Evolutionary conservation across 2,113 vertebrate species (phyloP).

Genomic region (Ahaetulla prasina): DNA sequence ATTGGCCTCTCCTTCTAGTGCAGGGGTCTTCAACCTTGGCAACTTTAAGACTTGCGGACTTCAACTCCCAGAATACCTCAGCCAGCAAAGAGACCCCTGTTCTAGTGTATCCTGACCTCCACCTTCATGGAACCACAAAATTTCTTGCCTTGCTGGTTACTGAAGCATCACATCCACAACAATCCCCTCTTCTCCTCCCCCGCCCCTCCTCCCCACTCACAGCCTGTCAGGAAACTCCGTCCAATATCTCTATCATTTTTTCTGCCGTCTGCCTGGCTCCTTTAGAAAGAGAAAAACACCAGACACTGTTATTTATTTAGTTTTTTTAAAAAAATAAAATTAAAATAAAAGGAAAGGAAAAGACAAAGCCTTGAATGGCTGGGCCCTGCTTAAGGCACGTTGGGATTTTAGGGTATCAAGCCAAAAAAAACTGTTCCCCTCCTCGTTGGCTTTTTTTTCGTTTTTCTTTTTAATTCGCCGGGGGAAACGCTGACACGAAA

Average conservation of each 20-base stretch:
- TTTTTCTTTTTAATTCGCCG: slow-evolving; percentile 53
- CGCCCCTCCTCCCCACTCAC: background rate
- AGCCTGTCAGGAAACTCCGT: slow-evolving; percentile 34
- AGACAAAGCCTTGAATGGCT: slow-evolving; percentile 31
- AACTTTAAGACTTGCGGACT: too few relatives aligned
- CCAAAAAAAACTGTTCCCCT: slow-evolving; percentile 40
- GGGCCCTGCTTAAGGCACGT: slow-evolving; percentile 34
- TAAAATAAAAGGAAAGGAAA: background rate
- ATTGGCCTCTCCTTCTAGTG: background rate
- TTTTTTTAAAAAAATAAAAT: background rate
- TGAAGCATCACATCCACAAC: slow-evolving; percentile 18
- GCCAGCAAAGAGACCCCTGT: too few relatives aligned
- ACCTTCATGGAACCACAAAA: slow-evolving; percentile 28
- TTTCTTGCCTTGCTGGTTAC: slow-evolving; percentile 37
- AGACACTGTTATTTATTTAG: background rate
- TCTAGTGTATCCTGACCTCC: background rate
- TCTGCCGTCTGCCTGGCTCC: slow-evolving; percentile 43
- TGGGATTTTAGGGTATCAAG: slow-evolving; percentile 61
- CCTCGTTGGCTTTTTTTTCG: background rate
- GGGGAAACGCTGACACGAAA: slow-evolving; percentile 71
- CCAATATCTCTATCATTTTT: slow-evolving; percentile 44
- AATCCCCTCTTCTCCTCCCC: slow-evolving; percentile 7
- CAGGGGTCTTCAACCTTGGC: too few relatives aligned
- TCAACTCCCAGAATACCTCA: too few relatives aligned
- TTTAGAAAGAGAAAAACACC: slow-evolving; percentile 47